Evolutionary conservation across 2,113 vertebrate genomes (phyloP).

Genomic region (Anolis carolinensis): DNA sequence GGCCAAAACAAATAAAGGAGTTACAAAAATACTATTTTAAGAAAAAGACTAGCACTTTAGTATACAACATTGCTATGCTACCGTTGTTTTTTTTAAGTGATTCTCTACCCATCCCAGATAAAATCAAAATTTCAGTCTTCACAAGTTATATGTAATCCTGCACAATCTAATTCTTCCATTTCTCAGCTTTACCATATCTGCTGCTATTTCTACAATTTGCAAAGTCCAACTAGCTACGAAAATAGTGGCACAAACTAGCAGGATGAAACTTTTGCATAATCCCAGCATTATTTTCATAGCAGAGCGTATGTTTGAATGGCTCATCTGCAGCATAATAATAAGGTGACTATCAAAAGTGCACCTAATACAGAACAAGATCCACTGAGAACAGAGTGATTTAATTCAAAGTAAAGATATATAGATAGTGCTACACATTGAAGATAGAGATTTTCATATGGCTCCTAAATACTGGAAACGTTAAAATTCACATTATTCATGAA

Average conservation of each 20-base stretch:
- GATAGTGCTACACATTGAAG: not conserved
- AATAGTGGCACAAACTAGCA: too few relatives aligned
- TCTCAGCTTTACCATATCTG: not conserved
- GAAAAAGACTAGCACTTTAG: not conserved
- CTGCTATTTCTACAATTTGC: not conserved
- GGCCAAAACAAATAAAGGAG: not conserved
- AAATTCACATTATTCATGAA: not conserved
- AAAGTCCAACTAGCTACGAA: too few relatives aligned
- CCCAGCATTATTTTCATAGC: too few relatives aligned
- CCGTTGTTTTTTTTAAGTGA: not conserved
- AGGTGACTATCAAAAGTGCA: not conserved
- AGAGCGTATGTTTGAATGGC: not conserved
- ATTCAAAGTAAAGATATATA: not conserved
- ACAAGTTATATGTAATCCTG: not conserved
- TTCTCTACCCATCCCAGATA: too few relatives aligned
- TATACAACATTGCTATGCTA: not conserved
- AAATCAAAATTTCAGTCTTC: not conserved
- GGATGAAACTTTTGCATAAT: too few relatives aligned
- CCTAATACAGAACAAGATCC: not conserved
- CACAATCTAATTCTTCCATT: not conserved
- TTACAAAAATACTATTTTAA: not conserved
- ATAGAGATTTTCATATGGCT: not conserved
- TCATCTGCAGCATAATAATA: not conserved
- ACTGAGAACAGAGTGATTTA: not conserved
- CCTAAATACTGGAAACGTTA: not conserved